Base-by-base conservation (phyloP, 2,888 invertebrate species). In the Willowsia nigromaculata region DNA sequence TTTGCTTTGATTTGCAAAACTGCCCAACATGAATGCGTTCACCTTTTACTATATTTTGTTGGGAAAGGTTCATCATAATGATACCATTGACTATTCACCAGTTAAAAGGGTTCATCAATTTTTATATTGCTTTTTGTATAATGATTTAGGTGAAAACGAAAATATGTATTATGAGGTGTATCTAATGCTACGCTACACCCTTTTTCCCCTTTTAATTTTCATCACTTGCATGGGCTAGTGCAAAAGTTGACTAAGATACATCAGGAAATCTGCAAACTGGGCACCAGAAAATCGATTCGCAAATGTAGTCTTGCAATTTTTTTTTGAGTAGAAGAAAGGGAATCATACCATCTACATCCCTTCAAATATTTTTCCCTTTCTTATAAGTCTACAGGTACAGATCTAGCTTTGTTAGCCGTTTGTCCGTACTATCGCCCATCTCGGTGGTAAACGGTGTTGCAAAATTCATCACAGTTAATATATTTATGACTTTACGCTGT, bases 121-220 rank as follows among this genome's bases (percentile, higher is more conserved):
- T 56, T 33, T 65, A 15, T 30, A 15, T 22, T n/a, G 6, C 15
- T 65, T 37, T 33, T 65, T 33, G 65, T 33, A 13, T 11, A 74
- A 83, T 83, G 83, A 83, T 83, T 83, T 83, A 83, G 83, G 83
- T 83, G 83, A 83, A 83, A 83, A 71, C 68, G 83, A 83, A 83
- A 83, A 83, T 71, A 47, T 71, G 71, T 83, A 43, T 4, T 37
- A 47, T 43, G 68, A 37, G 68, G 33, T 33, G 6, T 37, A 18
- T 53, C 13, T 74, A 43, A 43, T 74, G 13, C 43, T 53, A 53
- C 43, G 71, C 53, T 71, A 50, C 83, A 71, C 71, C 71, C 37
- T 83, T 22, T 47, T 65, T 59, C 1, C 43, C 2, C 40, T 74
- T 18, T 74, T 74, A 74, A 74, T 74, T 74, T 74, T 18, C 71